These are phyloP conservation scores for Callitettix versicolor DNA, from an alignment of 1,140 invertebrate species.

Conservation along the genomic window DNA sequence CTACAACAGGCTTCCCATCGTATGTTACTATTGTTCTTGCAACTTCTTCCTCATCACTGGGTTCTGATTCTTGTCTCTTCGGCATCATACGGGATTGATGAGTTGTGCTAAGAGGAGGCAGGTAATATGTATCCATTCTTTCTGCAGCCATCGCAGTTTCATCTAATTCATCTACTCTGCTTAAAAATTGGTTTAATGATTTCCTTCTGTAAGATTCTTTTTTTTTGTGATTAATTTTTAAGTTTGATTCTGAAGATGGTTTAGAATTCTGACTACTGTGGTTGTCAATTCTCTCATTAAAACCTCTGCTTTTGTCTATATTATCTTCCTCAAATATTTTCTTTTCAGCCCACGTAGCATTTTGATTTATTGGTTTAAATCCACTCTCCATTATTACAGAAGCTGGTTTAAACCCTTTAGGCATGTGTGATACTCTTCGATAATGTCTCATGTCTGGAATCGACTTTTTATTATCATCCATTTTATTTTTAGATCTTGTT, in stretches of 20 bases:
- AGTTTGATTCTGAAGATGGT: conserved; percentile 17
- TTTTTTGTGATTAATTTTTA: conserved; percentile 15
- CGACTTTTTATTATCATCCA: too few species aligned
- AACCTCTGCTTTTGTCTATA: conserved; percentile 26
- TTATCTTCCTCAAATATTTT: conserved; percentile 38
- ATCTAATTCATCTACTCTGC: conserved; percentile 30
- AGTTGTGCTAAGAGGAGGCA: conserved; percentile 41
- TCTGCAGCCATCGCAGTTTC: conserved; percentile 57
- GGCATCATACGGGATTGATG: conserved; percentile 2
- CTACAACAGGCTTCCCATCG: conserved; percentile 58
- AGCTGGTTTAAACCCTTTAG: conserved; percentile 66
- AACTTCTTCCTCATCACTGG: neutral
- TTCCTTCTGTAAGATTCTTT: conserved; percentile 3
- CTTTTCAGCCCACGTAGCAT: conserved; percentile 37
- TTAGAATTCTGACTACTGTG: conserved; percentile 18
- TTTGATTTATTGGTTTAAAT: conserved; percentile 67
- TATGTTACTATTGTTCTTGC: conserved; percentile 51
- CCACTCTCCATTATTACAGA: conserved; percentile 71
- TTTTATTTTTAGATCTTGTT: neutral
- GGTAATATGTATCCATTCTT: conserved; percentile 52
- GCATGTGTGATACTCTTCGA: conserved; percentile 34
- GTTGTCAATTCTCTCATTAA: conserved; percentile 37
- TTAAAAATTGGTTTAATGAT: conserved; percentile 8
- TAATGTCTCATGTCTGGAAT: too few species aligned
- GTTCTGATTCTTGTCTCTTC: neutral